Base-by-base conservation (phyloP, 2,797 vertebrate genomes). In the Ctenosaura bakeri region DNA sequence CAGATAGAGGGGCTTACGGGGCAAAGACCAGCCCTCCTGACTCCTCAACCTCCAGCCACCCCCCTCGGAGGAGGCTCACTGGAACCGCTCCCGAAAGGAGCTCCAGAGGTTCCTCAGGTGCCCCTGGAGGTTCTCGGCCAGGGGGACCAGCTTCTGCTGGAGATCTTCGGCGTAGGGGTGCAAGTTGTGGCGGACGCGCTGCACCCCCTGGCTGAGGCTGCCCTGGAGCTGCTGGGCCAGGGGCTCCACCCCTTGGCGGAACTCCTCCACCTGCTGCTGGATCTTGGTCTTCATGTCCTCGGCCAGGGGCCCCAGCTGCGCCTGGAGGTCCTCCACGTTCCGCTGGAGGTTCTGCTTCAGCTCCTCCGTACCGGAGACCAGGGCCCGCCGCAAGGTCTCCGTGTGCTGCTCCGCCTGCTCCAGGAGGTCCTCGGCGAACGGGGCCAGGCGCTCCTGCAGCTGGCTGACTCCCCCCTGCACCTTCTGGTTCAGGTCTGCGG, bases 111-210 rank as follows among this genome's bases (percentile, higher is more conserved):
- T 88, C 54, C 92, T 96, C 50, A 98, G 96, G 88, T 96, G 96
- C 64, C 93, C 91, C 81, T 96, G 96, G 77, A 98, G 95, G 82
- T 98, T 97, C 88, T 98, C 98, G 42, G 97, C 97, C 98, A 98
- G 76, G 97, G 97, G 35, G 90, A 97, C 95, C 50, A 98, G 94
- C 88, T 96, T 97, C 66, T 95, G 96, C 83, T 96, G 96, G 74
- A 98, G 95, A 82, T 98, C 97, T 88, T 98, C 98, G 50, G 97
- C 97, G 0, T 98, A 98, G 76, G 98, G 97, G 35, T 96, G 95
- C 69, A 98, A 95, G 62, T 87, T 93, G 16, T 90, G 35, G 35
- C 52, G 87, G 32, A 91, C n/a, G 1, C 85, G 86, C 56, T 90
- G 91, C 3, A 93, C 88, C 69, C 82, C 86, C 54, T 95, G 83